Evolutionary conservation across 2,113 vertebrate species (phyloP).

Genomic region (Cheilinus undulatus): DNA sequence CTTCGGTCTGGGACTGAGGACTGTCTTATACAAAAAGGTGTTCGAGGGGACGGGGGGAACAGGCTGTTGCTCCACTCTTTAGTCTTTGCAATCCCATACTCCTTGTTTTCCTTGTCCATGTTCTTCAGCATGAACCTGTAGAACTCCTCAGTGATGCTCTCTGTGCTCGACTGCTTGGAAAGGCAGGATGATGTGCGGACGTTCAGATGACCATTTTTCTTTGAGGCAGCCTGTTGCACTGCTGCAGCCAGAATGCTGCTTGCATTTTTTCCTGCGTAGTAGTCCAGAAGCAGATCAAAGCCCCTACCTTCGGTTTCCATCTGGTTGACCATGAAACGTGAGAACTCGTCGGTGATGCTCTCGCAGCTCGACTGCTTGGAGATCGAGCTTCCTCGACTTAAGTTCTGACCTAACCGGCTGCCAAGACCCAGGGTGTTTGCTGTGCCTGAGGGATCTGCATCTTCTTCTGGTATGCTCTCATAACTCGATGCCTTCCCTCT

Average conservation of each 20-base stretch:
- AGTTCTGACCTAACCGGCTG: slow-evolving; percentile 87
- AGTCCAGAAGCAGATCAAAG: slow-evolving; percentile 95
- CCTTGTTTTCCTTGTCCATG: slow-evolving; percentile 91
- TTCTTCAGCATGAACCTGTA: slow-evolving; percentile 95
- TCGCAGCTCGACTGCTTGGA: slow-evolving; percentile 99
- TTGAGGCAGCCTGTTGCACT: slow-evolving; percentile 90
- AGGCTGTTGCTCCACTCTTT: slow-evolving; percentile 91
- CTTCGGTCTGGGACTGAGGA: slow-evolving; percentile 92
- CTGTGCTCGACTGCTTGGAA: slow-evolving; percentile 97
- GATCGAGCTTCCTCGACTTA: slow-evolving; percentile 94
- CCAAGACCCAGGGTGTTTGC: slow-evolving; percentile 84
- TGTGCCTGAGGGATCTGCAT: slow-evolving; percentile 80
- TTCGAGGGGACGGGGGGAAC: slow-evolving; percentile 86
- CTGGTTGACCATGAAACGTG: slow-evolving; percentile 97
- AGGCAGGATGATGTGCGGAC: slow-evolving; percentile 88
- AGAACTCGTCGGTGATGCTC: slow-evolving; percentile 98
- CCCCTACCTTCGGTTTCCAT: slow-evolving; percentile 97
- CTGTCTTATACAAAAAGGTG: slow-evolving; percentile 90
- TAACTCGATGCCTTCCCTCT: slow-evolving; percentile 92
- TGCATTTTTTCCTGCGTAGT: slow-evolving; percentile 97
- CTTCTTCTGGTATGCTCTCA: slow-evolving; percentile 97
- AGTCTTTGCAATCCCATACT: slow-evolving; percentile 82
- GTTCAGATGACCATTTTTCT: slow-evolving; percentile 90
- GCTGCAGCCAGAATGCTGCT: slow-evolving; percentile 92
- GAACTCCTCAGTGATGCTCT: slow-evolving; percentile 98